phyloP scores from a whole-genome alignment of 2,888 invertebrate genomes.

The Tuberolachnus salignus region DNA sequence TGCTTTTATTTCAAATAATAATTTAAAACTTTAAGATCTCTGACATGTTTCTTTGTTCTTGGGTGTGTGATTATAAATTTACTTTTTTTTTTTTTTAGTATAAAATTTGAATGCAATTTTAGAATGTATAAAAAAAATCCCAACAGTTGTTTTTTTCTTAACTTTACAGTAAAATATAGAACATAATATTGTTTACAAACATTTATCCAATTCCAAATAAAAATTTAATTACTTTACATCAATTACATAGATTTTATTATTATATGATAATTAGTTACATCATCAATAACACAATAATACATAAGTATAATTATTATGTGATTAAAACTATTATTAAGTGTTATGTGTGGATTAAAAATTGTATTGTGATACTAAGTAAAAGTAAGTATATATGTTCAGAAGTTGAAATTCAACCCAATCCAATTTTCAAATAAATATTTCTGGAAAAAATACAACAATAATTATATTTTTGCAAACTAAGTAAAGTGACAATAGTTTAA shows the following conservation, averaged over 20 bases:
- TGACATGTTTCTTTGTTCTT: constrained; percentile 31
- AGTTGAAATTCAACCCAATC: neutral
- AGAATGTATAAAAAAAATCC: constrained; percentile 4
- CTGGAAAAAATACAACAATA: constrained; percentile 28
- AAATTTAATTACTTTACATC: constrained; percentile 32
- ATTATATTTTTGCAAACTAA: neutral
- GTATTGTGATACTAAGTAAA: constrained; percentile 22
- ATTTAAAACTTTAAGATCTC: constrained; percentile 49
- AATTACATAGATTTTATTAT: constrained; percentile 21
- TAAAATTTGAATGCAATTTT: constrained; percentile 22
- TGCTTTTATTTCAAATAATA: constrained; percentile 37
- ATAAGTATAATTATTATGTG: neutral
- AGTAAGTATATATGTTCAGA: neutral
- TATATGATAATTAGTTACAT: constrained; percentile 7
- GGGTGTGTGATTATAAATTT: constrained; percentile 37
- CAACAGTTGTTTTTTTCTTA: constrained; percentile 19
- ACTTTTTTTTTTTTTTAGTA: constrained; percentile 7
- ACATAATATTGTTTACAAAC: constrained; percentile 31
- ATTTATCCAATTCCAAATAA: constrained; percentile 47
- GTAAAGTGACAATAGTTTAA: neutral
- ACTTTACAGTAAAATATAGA: constrained; percentile 4
- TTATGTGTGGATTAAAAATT: constrained; percentile 1
- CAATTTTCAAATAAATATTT: neutral
- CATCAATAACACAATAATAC: constrained; percentile 7
- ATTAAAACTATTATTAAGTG: constrained; percentile 8